phyloP scores from a whole-genome alignment of 2,888 invertebrate genomes.

The Ichneumon xanthorius region DNA sequence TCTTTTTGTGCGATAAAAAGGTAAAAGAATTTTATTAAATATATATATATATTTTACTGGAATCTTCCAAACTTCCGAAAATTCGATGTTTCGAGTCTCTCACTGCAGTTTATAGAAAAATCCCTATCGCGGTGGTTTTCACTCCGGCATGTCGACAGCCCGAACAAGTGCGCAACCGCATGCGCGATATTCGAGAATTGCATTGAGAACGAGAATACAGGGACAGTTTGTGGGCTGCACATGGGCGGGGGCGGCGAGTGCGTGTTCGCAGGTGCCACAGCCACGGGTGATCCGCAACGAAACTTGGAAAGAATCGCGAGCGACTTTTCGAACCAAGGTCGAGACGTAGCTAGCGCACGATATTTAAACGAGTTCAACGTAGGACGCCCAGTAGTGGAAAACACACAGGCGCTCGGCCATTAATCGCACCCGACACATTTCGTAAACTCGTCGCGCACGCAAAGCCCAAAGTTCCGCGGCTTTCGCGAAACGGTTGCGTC shows the following conservation, averaged over 20 bases:
- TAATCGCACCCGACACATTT: slow-evolving; percentile 47
- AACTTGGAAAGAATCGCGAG: slow-evolving; percentile 2
- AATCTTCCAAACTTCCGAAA: no score
- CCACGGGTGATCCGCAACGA: slow-evolving; percentile 34
- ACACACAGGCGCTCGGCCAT: not conserved
- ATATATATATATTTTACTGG: no score
- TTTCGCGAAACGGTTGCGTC: not conserved
- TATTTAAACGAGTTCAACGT: slow-evolving; percentile 29
- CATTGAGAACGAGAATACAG: not conserved
- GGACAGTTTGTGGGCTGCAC: slow-evolving; percentile 40
- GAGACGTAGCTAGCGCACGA: slow-evolving; percentile 15
- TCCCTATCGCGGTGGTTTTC: not conserved
- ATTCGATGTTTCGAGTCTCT: no score
- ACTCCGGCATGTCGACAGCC: not conserved
- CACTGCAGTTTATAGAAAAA: no score
- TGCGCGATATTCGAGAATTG: not conserved
- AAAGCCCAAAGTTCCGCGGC: not conserved
- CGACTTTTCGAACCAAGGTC: slow-evolving; percentile 42
- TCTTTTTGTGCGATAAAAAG: no score
- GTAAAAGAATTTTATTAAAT: no score
- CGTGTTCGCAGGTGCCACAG: slow-evolving; percentile 44
- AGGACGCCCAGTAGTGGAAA: not conserved
- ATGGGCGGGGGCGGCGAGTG: slow-evolving; percentile 8
- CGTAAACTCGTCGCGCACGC: slow-evolving; percentile 31
- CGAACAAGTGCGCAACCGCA: not conserved